phyloP scores from a whole-genome alignment of 2,113 vertebrate genomes.

The Micronycteris hirsuta region DNA sequence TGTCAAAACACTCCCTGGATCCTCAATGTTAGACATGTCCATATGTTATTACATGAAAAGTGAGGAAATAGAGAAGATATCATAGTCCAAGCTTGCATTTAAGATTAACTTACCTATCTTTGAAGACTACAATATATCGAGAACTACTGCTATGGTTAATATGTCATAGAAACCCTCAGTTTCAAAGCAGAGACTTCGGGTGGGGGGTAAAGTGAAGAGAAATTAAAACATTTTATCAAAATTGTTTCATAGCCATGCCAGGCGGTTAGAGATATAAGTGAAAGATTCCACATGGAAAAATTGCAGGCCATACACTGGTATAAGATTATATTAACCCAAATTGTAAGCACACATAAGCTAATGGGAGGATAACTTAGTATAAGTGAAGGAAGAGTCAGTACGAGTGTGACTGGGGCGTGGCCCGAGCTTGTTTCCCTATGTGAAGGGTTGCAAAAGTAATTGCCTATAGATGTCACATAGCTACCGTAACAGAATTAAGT shows the following conservation, averaged over 20 bases:
- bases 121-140: neutral
- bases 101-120: neutral
- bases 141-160: accelerated
- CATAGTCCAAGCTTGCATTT: neutral
- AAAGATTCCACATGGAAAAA: neutral
- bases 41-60: neutral
- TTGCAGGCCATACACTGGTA: neutral
- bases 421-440: neutral
- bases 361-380: neutral
- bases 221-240: neutral
- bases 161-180: neutral
- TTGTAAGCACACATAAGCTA: neutral
- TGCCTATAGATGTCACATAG: neutral
- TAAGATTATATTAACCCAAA: neutral
- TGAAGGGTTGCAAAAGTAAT: neutral
- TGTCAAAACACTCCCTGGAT: neutral
- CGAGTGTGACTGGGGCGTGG: neutral
- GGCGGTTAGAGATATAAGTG: neutral
- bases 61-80: neutral
- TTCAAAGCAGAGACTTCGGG: neutral
- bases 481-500: neutral
- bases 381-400: neutral
- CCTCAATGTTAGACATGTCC: neutral
- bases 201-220: neutral
- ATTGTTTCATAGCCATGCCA: neutral